Evolutionary conservation across 2,113 vertebrate genomes (phyloP).

Genomic region (Hipposideros armiger): DNA sequence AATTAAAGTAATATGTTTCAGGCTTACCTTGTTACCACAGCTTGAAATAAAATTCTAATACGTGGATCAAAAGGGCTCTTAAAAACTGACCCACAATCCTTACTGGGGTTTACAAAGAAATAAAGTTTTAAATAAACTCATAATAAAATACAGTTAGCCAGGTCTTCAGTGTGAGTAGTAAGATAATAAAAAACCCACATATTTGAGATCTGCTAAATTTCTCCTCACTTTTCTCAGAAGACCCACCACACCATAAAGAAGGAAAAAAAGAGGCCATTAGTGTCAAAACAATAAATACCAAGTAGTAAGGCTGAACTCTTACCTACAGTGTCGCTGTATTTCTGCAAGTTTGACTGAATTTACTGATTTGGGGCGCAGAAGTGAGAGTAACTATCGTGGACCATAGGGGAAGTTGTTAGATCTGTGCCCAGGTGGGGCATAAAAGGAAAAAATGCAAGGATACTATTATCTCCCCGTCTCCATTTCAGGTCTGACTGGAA

Average conservation of each 20-base stretch:
- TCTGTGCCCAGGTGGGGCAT: not conserved
- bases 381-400: not conserved
- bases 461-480: not conserved
- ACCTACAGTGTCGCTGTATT: not conserved
- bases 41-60: slow-evolving; percentile 56
- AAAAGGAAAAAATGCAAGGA: not conserved
- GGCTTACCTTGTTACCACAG: slow-evolving; percentile 39
- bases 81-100: slow-evolving; percentile 37
- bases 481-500: slow-evolving; percentile 2
- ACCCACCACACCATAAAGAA: not conserved
- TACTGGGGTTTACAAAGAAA: slow-evolving; percentile 9
- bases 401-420: not conserved
- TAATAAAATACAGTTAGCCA: slow-evolving; percentile 5
- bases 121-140: not conserved
- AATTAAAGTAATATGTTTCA: slow-evolving; percentile 48
- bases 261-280: not conserved
- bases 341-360: not conserved
- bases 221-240: not conserved
- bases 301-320: not conserved
- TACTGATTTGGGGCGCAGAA: not conserved
- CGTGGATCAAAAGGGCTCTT: not conserved
- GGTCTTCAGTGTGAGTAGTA: not conserved
- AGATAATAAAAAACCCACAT: not conserved
- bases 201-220: not conserved
- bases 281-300: not conserved